Conservation (phyloP, 1,140 invertebrate genomes). For the Atta texana region DNA sequence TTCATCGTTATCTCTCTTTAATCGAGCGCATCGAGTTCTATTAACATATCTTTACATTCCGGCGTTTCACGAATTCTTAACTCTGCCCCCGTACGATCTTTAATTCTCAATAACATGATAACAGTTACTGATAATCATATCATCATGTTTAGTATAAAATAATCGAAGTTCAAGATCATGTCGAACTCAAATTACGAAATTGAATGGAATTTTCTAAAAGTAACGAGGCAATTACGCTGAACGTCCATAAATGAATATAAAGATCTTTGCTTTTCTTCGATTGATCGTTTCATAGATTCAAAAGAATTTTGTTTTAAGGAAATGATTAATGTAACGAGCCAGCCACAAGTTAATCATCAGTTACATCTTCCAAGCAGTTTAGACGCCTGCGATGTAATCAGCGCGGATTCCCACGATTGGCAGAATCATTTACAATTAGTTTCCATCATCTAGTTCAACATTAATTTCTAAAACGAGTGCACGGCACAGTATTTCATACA, state of each 20-base stretch:
- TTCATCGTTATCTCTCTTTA: constrained; percentile 26
- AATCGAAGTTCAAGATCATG: neutral
- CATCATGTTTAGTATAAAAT: constrained; percentile 43
- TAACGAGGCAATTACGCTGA: neutral
- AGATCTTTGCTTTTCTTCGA: neutral
- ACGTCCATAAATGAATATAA: neutral
- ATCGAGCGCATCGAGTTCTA: neutral
- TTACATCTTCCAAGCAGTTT: constrained; percentile 35
- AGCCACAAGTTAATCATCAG: constrained; percentile 65
- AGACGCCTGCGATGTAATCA: constrained; percentile 67
- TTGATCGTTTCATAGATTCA: constrained; percentile 18
- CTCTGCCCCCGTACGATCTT: neutral
- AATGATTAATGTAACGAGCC: constrained; percentile 64
- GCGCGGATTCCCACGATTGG: constrained; percentile 74
- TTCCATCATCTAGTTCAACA: constrained; percentile 70
- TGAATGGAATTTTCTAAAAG: neutral
- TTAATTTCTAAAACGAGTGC: constrained; percentile 71
- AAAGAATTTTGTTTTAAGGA: constrained; percentile 55
- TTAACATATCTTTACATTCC: neutral
- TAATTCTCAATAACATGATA: constrained; percentile 2
- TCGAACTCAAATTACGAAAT: neutral
- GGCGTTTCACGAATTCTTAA: neutral
- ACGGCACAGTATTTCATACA: constrained; percentile 8
- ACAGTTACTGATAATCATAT: constrained; percentile 14
- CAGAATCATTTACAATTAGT: constrained; percentile 74